Base-by-base conservation (phyloP, 1,140 invertebrate species). In the Brachionus manjavacas region DNA sequence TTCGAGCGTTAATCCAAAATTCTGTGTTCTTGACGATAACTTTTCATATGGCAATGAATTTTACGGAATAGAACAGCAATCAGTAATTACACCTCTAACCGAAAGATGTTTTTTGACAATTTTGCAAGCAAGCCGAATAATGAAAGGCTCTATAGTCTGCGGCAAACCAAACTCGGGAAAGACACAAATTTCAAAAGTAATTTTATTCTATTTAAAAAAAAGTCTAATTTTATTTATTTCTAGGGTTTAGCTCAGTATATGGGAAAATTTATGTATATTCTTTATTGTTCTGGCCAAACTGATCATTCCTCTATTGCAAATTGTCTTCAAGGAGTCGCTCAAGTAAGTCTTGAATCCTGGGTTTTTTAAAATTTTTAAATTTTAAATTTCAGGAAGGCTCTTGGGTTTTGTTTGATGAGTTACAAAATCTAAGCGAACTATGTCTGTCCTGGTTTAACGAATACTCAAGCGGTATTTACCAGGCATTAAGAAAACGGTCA, bases 21-120 rank as follows among this genome's bases (percentile, higher is more conserved):
- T 90, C 20, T 87, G 86, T 86, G 87, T 89, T 11, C 85, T 90
- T 64, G 88, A 89, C 78, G 86, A 86, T 14, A 85, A 85, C 3
- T 88, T 87, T 85, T 55, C 86, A 28, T 89, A 89, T 86, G 88
- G 88, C 55, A 87, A 86, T 84, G 89, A 90, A 84, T 90, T 90
- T 85, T 89, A 89, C 86, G 89, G 89, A 8, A 86, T 86, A 64
- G 85, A 87, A 66, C 83, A 86, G 23, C 87, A 86, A 12, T 86
- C 88, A 35, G 87, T 86, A 14, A 83, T 88, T 28, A 88, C 89
- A 6, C 87, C 89, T 7, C 76, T 87, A 14, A 89, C 88, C 8
- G 89, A 90, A 81, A 86, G 86, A 74, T 89, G 88, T 70, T 89
- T 89, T 84, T 83, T 90, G 14, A 86, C 87, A 35, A 89, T 90